phyloP scores from a whole-genome alignment of 1,140 invertebrate genomes.

The Papilio aristodemus region DNA sequence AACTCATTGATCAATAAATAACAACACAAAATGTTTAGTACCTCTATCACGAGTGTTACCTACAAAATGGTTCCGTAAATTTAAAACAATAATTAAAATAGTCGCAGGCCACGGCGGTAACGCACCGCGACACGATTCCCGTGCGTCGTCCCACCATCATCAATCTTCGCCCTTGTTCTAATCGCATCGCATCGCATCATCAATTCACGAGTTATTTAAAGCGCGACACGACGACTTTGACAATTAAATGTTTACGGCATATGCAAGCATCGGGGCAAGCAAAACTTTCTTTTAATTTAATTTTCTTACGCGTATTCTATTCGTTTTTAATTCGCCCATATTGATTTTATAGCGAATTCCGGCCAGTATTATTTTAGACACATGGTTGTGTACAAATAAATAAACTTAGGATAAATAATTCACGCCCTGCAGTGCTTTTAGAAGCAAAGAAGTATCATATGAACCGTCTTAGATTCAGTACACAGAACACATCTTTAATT shows the following conservation, averaged over 20 bases:
- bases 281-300: slow-evolving; percentile 23
- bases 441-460: no score
- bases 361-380: not conserved
- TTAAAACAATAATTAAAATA: slow-evolving; percentile 15
- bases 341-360: not conserved
- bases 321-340: not conserved
- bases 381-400: not conserved
- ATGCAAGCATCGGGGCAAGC: slow-evolving; percentile 29
- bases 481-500: no score
- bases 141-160: slow-evolving; percentile 42
- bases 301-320: not conserved
- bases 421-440: no score
- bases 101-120: slow-evolving; percentile 10
- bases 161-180: slow-evolving; percentile 66
- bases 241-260: slow-evolving; percentile 37
- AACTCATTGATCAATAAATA: not conserved
- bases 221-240: slow-evolving; percentile 42
- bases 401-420: not conserved
- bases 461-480: no score
- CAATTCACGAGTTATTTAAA: slow-evolving; percentile 69
- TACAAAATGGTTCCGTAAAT: not conserved
- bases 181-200: slow-evolving; percentile 53
- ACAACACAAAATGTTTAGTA: not conserved
- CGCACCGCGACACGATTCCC: slow-evolving; percentile 29
- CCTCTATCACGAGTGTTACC: not conserved